These are phyloP conservation scores for Barbus barbus DNA, from an alignment of 2,113 vertebrate species.

Conservation along the genomic window DNA sequence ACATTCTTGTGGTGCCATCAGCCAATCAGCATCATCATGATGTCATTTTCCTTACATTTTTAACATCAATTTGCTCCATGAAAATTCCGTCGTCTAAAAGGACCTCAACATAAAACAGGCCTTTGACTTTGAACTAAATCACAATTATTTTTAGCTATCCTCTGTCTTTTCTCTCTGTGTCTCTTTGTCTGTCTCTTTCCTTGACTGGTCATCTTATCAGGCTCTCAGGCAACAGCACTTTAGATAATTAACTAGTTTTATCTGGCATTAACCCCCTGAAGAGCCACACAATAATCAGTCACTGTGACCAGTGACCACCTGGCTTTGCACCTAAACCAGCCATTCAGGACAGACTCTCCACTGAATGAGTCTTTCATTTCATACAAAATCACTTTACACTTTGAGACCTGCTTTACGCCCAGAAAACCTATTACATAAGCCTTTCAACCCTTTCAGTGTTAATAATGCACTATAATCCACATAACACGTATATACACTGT, in stretches of 20 bases:
- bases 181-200: background rate
- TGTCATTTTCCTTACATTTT: background rate
- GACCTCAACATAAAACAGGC: background rate
- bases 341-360: background rate
- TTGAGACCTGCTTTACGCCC: background rate
- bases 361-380: background rate
- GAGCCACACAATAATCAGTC: slow-evolving; percentile 29
- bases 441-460: background rate
- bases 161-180: background rate
- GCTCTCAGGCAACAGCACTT: slow-evolving; percentile 16
- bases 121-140: background rate
- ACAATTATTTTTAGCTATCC: background rate
- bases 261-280: slow-evolving; percentile 23
- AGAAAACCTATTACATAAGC: background rate
- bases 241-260: slow-evolving; percentile 29
- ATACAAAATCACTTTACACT: background rate
- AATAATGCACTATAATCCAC: background rate
- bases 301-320: slow-evolving; percentile 24
- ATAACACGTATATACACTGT: background rate
- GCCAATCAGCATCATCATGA: background rate
- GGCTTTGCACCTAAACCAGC: background rate
- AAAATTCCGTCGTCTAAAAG: background rate
- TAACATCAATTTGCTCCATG: background rate
- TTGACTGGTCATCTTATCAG: slow-evolving; percentile 26
- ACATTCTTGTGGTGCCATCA: background rate